These are phyloP conservation scores for Yoshiicerus persimilis DNA, from an alignment of 1,140 invertebrate species.

Conservation along the genomic window DNA sequence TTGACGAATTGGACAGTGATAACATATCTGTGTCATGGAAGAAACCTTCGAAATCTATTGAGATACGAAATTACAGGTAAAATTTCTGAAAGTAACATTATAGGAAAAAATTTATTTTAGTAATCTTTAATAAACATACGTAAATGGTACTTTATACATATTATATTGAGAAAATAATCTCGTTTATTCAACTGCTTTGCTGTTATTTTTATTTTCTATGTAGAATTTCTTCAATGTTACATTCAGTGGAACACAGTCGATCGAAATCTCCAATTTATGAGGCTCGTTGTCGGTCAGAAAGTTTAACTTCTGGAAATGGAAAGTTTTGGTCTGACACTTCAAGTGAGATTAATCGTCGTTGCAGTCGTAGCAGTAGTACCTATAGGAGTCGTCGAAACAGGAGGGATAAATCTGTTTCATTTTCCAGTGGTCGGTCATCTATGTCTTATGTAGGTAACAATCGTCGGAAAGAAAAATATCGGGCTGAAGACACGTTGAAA, in stretches of 20 bases:
- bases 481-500: constrained; percentile 23
- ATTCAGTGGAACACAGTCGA: not conserved
- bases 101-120: no score
- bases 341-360: constrained; percentile 52
- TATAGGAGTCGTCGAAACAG: constrained; percentile 49
- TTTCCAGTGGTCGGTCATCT: constrained; percentile 52
- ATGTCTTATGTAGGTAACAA: constrained; percentile 43
- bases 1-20: constrained; percentile 20
- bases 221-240: not conserved
- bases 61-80: constrained; percentile 74
- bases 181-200: no score
- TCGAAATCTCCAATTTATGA: not conserved
- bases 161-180: no score
- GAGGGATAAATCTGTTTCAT: constrained; percentile 34
- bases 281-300: not conserved
- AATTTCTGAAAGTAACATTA: no score
- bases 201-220: no score
- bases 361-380: constrained; percentile 53
- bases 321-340: constrained; percentile 54
- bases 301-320: constrained; percentile 21
- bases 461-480: not conserved
- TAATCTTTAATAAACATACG: no score
- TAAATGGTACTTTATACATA: no score
- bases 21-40: constrained; percentile 67
- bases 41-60: constrained; percentile 74